phyloP scores from a whole-genome alignment of 2,113 vertebrate species.

The Callospermophilus lateralis region DNA sequence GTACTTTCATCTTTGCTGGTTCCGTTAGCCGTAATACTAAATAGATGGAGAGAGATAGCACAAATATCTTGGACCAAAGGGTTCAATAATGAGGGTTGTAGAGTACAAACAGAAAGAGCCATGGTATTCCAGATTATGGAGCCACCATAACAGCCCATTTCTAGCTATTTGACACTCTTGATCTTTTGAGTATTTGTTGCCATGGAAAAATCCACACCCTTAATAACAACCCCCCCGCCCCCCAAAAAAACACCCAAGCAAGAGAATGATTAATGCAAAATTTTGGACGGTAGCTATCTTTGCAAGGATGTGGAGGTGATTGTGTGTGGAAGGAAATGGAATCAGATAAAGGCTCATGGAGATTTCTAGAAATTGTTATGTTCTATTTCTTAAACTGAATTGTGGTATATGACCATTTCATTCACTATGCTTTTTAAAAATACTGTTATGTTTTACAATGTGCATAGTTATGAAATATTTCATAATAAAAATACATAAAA shows the following conservation, averaged over 20 bases:
- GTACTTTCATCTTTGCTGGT: neutral
- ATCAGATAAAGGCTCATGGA: neutral
- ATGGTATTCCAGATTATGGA: neutral
- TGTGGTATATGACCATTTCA: neutral
- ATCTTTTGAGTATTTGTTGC: neutral
- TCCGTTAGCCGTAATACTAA: neutral
- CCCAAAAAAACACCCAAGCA: neutral
- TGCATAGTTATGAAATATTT: constrained; percentile 9
- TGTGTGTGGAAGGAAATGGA: neutral
- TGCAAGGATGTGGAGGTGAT: neutral
- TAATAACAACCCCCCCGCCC: no score
- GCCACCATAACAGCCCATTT: neutral
- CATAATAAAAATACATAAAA: constrained; percentile 6
- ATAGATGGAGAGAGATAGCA: neutral
- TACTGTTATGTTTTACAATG: neutral
- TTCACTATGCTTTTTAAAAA: neutral
- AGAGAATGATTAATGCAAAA: neutral
- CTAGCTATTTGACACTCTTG: neutral
- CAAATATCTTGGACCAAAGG: neutral
- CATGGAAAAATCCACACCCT: neutral
- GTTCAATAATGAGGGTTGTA: neutral
- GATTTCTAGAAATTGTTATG: neutral
- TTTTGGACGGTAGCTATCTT: neutral
- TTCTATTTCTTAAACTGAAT: neutral
- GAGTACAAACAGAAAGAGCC: neutral